Evolutionary conservation across 2,113 vertebrate genomes (phyloP).

Genomic region (Corydoras maculifer): DNA sequence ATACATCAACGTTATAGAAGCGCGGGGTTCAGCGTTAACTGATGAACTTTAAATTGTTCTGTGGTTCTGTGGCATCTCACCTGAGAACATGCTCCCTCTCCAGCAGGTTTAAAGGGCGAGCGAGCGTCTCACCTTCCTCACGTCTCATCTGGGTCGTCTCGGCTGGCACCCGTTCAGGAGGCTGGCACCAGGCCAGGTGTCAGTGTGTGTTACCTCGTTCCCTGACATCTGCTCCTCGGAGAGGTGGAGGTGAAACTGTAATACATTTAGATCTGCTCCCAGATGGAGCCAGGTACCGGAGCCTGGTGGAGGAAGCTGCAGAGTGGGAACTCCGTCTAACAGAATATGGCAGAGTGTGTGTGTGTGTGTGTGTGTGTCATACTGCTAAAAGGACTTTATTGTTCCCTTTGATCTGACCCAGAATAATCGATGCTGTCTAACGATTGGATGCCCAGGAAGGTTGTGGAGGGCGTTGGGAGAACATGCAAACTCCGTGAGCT

Average conservation of each 20-base stretch:
- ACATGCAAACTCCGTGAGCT: no score
- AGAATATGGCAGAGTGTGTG: background rate
- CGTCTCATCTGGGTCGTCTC: constrained; percentile 41
- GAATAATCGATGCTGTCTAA: no score
- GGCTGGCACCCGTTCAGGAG: constrained; percentile 30
- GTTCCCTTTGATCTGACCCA: no score
- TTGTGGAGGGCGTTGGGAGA: no score
- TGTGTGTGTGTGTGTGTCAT: no score
- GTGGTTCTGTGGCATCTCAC: no score
- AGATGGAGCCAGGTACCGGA: background rate
- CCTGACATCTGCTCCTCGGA: constrained; percentile 31
- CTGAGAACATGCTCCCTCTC: no score
- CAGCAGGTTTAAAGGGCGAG: background rate
- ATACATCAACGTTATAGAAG: no score
- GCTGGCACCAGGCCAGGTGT: constrained; percentile 33
- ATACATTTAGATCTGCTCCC: background rate
- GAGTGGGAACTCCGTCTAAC: background rate
- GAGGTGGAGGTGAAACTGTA: constrained; percentile 3
- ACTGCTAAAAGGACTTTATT: no score
- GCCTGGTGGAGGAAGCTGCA: background rate
- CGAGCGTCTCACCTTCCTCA: constrained; percentile 30
- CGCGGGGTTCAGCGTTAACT: no score
- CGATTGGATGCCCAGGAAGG: no score
- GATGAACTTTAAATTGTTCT: no score
- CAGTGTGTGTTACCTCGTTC: constrained; percentile 24